These are phyloP conservation scores for Poeciliopsis infans DNA, from an alignment of 2,797 vertebrate genomes.

Conservation along the genomic window DNA sequence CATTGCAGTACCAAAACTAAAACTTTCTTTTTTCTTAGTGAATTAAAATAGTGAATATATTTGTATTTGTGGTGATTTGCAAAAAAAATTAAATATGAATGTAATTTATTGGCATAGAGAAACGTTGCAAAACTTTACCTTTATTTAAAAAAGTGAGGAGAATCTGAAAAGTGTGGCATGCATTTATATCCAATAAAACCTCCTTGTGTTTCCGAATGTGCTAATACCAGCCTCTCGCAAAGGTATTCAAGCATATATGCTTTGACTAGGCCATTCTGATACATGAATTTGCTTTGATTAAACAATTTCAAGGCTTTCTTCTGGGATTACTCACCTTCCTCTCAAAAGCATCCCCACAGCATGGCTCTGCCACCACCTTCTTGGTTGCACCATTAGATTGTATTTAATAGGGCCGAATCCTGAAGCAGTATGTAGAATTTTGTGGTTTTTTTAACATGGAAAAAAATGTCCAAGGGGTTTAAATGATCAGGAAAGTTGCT, in stretches of 20 bases:
- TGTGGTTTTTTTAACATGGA: neutral
- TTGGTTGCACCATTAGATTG: neutral
- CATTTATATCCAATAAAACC: neutral
- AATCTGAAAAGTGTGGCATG: conserved; percentile 3
- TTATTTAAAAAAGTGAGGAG: neutral
- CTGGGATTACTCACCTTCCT: neutral
- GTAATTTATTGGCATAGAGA: neutral
- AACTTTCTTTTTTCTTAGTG: neutral
- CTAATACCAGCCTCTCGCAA: neutral
- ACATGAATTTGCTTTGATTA: neutral
- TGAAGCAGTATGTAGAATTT: neutral
- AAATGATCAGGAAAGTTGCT: neutral
- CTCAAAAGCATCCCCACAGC: neutral
- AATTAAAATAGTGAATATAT: neutral
- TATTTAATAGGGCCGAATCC: neutral
- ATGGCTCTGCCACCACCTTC: neutral
- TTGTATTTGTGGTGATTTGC: neutral
- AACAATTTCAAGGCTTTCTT: neutral
- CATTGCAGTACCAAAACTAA: neutral
- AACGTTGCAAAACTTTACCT: neutral
- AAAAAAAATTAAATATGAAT: neutral
- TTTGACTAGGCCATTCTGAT: neutral
- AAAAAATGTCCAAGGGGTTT: neutral
- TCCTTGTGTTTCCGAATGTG: neutral
- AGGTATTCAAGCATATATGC: neutral